Conservation (phyloP, 2,797 vertebrate genomes). For the Remorina albescens region DNA sequence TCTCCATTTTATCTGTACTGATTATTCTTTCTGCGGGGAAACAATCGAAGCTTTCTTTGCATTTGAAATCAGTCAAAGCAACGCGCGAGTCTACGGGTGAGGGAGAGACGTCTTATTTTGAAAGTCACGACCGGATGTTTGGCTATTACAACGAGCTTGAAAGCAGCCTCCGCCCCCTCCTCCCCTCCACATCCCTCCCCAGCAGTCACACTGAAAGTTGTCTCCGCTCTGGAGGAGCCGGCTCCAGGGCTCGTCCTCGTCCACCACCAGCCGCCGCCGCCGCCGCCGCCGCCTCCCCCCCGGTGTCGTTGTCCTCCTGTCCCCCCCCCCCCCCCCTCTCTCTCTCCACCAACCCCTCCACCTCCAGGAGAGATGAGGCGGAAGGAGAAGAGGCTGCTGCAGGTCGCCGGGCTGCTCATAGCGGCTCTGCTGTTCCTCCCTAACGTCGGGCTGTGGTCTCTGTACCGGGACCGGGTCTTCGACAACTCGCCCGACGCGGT, state of each 20-base stretch:
- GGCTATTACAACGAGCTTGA: not conserved
- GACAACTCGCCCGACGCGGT: conserved; percentile 76
- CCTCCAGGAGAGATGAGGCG: conserved; percentile 86
- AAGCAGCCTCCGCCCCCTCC: not conserved
- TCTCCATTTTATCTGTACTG: no score
- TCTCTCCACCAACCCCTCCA: no score
- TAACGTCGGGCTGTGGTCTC: conserved; percentile 94
- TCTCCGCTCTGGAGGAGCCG: conserved; percentile 6
- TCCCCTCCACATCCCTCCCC: not conserved
- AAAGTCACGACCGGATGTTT: conserved; percentile 35
- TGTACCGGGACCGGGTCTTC: conserved; percentile 91
- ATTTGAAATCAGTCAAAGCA: not conserved
- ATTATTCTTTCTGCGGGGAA: no score
- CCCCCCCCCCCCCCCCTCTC: no score
- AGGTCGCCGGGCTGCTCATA: conserved; percentile 90
- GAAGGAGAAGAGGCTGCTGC: conserved; percentile 93
- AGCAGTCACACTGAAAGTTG: conserved; percentile 59
- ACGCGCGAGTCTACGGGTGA: fast-evolving
- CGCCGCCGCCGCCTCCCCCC: no score
- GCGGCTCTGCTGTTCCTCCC: conserved; percentile 92
- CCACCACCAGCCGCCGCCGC: conserved; percentile 34
- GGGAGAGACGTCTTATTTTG: conserved; percentile 69
- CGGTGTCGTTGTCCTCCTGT: no score
- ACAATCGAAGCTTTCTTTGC: not conserved
- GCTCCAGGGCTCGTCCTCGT: conserved; percentile 29